Percentiles rank a stretch among this genome's conserved stretches.
phyloP scores from a whole-genome alignment of 2,797 vertebrate genomes.

The Pangasius macronema region DNA sequence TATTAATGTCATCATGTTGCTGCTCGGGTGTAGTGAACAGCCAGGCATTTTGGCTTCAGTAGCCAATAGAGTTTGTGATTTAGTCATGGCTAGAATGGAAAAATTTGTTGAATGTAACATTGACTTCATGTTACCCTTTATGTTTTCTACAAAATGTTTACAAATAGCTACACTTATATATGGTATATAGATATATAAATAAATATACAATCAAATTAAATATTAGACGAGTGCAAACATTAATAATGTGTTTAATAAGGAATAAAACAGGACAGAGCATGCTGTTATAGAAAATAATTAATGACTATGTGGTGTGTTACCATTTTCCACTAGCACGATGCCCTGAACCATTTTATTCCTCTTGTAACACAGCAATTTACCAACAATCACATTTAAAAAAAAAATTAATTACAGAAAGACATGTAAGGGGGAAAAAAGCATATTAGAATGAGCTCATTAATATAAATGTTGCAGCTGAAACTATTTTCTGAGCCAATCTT shows the following conservation, averaged over 20 bases:
- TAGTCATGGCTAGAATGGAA: background rate
- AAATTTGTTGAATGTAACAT: background rate
- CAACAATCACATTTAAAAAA: background rate
- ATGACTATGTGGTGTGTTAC: background rate
- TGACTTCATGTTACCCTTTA: background rate
- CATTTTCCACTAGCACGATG: background rate
- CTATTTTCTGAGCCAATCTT: background rate
- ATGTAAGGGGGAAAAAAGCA: background rate
- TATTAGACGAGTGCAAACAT: background rate
- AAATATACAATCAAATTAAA: background rate
- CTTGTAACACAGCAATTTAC: background rate
- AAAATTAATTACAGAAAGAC: background rate
- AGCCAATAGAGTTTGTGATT: background rate
- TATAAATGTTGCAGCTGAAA: slow-evolving; percentile 19
- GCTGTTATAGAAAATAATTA: background rate
- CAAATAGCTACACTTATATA: background rate
- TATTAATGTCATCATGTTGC: slow-evolving; percentile 24
- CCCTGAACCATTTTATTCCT: background rate
- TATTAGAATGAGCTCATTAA: slow-evolving; percentile 8
- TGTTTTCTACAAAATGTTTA: background rate
- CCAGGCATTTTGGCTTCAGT: slow-evolving; percentile 10
- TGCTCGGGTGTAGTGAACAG: slow-evolving; percentile 12
- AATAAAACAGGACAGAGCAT: background rate
- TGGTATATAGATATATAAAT: background rate
- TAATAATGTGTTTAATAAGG: background rate